Conservation (phyloP, 2,888 invertebrate genomes). For the Drosophila conformis region DNA sequence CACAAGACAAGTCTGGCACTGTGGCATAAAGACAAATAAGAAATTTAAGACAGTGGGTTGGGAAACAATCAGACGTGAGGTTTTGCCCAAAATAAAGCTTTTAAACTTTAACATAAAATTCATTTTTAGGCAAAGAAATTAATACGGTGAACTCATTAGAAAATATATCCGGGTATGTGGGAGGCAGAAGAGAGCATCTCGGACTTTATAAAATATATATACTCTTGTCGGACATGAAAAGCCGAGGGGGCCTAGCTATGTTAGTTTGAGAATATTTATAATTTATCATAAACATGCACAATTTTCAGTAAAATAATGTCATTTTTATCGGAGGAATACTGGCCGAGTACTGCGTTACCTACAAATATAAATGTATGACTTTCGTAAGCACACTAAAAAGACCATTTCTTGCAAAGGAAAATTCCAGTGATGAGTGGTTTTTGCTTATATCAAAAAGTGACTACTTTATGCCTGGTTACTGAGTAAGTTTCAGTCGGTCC, state of each 20-base stretch:
- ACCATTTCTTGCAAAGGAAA: no score
- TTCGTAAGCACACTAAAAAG: no score
- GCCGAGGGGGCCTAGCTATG: no score
- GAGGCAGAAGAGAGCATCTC: not conserved
- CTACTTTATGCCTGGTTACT: not conserved
- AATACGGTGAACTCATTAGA: not conserved
- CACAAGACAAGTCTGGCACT: constrained; percentile 24
- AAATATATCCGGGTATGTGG: not conserved
- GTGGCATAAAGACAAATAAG: constrained; percentile 30
- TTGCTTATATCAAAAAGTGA: not conserved
- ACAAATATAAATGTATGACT: no score
- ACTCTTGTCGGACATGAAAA: not conserved
- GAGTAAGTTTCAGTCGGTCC: not conserved
- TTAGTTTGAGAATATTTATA: not conserved
- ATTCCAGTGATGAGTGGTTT: no score
- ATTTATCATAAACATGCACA: no score
- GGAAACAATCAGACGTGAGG: constrained; percentile 37
- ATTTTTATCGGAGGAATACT: no score
- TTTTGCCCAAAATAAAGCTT: not conserved
- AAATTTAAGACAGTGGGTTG: constrained; percentile 38
- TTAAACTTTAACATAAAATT: not conserved
- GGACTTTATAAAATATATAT: not conserved
- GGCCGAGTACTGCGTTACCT: no score
- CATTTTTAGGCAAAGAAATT: not conserved
- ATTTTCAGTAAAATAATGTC: no score